A percentile compares a stretch with the other conserved stretches of the same genome.
These are phyloP conservation scores for Vombatus ursinus DNA, from an alignment of 2,113 vertebrate genomes.

Conservation along the genomic window DNA sequence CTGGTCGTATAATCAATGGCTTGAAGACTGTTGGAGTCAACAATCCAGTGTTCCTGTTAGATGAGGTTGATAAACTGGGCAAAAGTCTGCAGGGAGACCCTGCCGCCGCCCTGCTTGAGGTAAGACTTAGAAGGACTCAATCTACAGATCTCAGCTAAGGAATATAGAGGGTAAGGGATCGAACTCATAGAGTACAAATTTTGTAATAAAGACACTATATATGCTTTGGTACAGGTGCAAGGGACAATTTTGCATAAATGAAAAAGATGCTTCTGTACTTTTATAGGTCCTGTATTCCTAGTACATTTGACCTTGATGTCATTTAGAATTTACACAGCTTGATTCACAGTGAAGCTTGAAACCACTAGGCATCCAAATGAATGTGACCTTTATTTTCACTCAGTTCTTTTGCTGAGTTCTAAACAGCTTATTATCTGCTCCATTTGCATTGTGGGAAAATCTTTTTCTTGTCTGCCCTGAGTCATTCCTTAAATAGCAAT, in stretches of 20 bases:
- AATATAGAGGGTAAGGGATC: background rate
- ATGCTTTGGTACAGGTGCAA: background rate
- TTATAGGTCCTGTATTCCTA: background rate
- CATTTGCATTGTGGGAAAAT: background rate
- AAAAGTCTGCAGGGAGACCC: conserved; percentile 98
- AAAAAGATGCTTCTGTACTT: background rate
- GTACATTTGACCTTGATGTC: background rate
- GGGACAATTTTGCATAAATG: background rate
- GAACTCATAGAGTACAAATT: background rate
- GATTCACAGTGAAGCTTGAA: background rate
- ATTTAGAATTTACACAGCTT: background rate
- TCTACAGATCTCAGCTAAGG: background rate
- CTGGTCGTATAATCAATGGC: conserved; percentile 96
- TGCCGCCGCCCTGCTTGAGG: conserved; percentile 96
- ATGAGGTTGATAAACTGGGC: conserved; percentile 97
- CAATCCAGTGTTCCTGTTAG: conserved; percentile 97
- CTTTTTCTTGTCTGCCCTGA: background rate
- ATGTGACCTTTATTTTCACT: background rate
- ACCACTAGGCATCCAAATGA: background rate
- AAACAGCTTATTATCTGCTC: background rate
- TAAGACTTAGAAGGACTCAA: conserved; percentile 70
- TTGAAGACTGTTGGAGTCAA: conserved; percentile 95
- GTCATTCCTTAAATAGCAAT: background rate
- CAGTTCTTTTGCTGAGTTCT: background rate
- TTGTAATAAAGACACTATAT: fast-evolving